Percentiles rank a stretch among this genome's conserved stretches.
Evolutionary conservation across 2,797 vertebrate species (phyloP).

Genomic region (Gallinago stenura): DNA sequence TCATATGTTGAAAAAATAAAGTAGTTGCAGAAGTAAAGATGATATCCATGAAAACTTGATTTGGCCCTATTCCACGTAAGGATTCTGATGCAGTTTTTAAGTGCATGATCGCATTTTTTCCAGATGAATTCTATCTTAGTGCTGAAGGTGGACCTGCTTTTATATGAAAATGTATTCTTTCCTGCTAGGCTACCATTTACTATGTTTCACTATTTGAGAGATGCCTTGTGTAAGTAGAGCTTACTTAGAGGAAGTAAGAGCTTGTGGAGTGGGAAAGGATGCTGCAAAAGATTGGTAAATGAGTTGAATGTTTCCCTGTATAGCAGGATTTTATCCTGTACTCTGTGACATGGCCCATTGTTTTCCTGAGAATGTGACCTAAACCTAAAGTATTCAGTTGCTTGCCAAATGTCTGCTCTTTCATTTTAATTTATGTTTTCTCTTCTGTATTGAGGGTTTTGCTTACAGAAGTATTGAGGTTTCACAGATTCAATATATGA

Average conservation of each 20-base stretch:
- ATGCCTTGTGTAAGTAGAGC: neutral
- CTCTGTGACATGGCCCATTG: neutral
- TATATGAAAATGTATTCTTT: neutral
- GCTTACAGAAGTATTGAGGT: neutral
- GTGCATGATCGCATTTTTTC: neutral
- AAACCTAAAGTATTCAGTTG: neutral
- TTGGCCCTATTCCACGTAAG: neutral
- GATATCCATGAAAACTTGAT: neutral
- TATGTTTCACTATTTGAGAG: neutral
- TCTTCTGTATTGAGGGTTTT: neutral
- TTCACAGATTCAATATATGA: neutral
- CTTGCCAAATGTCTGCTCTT: neutral
- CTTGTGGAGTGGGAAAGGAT: neutral
- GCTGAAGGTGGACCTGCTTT: neutral
- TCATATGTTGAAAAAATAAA: neutral
- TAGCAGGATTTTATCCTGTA: neutral
- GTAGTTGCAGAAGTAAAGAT: neutral
- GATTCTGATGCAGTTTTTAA: neutral
- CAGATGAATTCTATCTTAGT: neutral
- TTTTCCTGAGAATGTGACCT: neutral
- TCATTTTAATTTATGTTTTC: neutral
- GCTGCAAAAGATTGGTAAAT: neutral
- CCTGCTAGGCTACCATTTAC: neutral
- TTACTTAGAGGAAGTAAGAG: neutral
- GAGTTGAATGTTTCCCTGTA: neutral